Evolutionary conservation across 2,113 vertebrate species (phyloP).

Genomic region (Pantherophis guttatus): DNA sequence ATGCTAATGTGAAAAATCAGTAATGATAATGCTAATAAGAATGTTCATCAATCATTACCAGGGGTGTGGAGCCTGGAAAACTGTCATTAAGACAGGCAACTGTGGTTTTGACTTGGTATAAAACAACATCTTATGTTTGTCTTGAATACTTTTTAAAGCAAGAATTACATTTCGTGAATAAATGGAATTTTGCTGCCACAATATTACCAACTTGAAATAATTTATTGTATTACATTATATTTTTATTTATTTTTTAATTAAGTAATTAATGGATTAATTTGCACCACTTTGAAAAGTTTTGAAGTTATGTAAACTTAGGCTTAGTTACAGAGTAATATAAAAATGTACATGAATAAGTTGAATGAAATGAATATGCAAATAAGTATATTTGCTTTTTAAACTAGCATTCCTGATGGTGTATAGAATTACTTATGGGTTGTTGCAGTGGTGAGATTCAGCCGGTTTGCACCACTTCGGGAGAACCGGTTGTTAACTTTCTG

Average conservation of each 20-base stretch:
- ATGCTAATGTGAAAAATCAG: neutral
- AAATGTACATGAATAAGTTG: neutral
- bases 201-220: neutral
- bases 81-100: neutral
- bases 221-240: neutral
- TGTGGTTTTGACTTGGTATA: neutral
- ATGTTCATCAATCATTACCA: neutral
- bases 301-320: neutral
- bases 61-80: neutral
- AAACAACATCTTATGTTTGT: neutral
- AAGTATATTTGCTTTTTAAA: constrained; percentile 30
- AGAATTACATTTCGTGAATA: neutral
- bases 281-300: neutral
- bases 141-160: neutral
- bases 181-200: neutral
- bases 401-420: neutral
- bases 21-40: neutral
- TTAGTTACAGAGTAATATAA: neutral
- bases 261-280: constrained; percentile 1
- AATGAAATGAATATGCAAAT: neutral
- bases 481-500: no score
- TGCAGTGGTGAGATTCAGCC: no score
- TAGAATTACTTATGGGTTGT: neutral
- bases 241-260: neutral
- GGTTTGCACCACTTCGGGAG: no score